Conservation (phyloP, 1,140 invertebrate genomes). For the Leptinotarsa defecta region DNA sequence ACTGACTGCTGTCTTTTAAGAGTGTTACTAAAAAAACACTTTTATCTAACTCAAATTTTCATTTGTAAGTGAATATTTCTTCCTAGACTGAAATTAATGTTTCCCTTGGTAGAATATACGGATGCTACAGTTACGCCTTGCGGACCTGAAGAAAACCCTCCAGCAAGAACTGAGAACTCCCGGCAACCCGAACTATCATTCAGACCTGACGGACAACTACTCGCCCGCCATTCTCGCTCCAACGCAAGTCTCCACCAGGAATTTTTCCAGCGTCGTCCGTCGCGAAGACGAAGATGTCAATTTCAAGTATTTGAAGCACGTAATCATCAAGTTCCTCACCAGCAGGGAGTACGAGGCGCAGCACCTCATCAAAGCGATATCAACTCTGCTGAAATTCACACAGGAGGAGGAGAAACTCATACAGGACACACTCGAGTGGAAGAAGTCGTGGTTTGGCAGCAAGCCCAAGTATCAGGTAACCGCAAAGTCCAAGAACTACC, state of each 20-base stretch:
- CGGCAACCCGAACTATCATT: conserved; percentile 38
- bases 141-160: conserved; percentile 88
- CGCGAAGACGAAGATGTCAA: conserved; percentile 76
- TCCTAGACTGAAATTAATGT: no score
- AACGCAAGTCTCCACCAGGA: conserved; percentile 60
- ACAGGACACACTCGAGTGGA: conserved; percentile 86
- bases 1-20: no score
- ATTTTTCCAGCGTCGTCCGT: conserved; percentile 57
- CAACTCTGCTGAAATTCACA: conserved; percentile 81
- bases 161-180: conserved; percentile 78
- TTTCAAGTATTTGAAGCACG: conserved; percentile 88
- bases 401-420: conserved; percentile 85
- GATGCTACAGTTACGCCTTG: conserved; percentile 81
- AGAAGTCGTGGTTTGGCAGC: conserved; percentile 83
- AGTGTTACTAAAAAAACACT: no score
- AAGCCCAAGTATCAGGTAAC: conserved; percentile 45
- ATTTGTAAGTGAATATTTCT: no score
- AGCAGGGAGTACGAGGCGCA: conserved; percentile 86
- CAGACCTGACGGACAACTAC: conserved; percentile 43
- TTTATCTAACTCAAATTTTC: no score
- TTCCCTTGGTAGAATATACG: conserved; percentile 73
- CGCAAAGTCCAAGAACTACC: conserved; percentile 32
- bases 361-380: conserved; percentile 85
- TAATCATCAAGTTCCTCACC: conserved; percentile 89
- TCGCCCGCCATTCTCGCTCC: conserved; percentile 59